Evolutionary conservation across 2,888 invertebrate genomes (phyloP).

Genomic region (Rhopalosiphum nymphaeae): DNA sequence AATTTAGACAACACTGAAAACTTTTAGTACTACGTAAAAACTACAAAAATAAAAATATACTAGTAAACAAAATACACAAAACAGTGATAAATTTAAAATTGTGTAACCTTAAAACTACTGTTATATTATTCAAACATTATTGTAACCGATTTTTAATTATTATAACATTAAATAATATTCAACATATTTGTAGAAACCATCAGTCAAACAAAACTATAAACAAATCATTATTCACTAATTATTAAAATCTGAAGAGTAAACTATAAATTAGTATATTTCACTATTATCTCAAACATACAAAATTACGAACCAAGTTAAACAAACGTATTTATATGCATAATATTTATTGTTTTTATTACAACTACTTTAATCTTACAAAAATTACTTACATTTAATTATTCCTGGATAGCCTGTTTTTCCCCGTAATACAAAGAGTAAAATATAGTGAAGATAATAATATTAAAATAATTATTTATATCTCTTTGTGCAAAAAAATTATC

Average conservation of each 20-base stretch:
- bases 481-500: background rate
- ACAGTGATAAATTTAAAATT: background rate
- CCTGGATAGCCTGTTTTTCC: background rate
- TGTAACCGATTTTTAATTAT: background rate
- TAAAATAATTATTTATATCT: background rate
- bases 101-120: background rate
- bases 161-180: background rate
- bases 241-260: background rate
- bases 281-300: background rate
- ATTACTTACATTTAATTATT: background rate
- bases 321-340: background rate
- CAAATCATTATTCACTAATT: background rate
- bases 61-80: background rate
- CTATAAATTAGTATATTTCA: background rate
- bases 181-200: background rate
- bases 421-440: background rate
- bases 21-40: background rate
- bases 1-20: background rate
- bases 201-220: background rate
- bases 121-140: background rate
- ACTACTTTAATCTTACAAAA: background rate
- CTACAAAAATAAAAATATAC: too few species aligned
- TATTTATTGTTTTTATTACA: background rate
- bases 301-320: background rate
- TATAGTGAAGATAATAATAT: background rate